Base-by-base conservation (phyloP, 2,888 invertebrate species). In the Torymus auratus region DNA sequence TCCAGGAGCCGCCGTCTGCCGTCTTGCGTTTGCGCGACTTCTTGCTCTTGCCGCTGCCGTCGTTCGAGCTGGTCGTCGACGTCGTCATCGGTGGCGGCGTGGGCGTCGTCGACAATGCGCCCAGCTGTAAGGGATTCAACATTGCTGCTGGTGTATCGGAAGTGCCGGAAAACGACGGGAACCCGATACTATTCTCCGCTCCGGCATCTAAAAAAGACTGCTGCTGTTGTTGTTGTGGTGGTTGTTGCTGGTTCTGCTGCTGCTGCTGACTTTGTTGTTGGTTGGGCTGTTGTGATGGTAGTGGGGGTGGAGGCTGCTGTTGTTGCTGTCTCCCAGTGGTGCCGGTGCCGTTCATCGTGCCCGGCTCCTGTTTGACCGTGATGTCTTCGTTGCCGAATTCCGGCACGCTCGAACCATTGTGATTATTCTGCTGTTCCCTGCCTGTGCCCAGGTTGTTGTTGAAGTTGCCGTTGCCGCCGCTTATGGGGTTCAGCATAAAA, bases 381-480 rank as follows among this genome's bases (percentile, higher is more conserved):
- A 90, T 86, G 60, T 91, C 91, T 4, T 88, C 87, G 23, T 89
- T 89, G 13, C 87, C 87, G 71, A 91, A 91, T 76, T 91, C 91
- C 1, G 91, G 87, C 84, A 90, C 84, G 7, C 88, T 86, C 0
- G 89, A 85, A 11, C 88, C 86, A 28, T 89, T 90, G 67, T 90
- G 91, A 10, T 86, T 86, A 53, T 88, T 90, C 68, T 89, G 90
- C 52, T 86, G 90, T 53, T 86, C 86, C 17, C 88, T 94, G 90
- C 95, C 92, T 86, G 94, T 93, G 88, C 94, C 95, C 90, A 94
- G 93, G 91, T 94, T 94, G 89, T 94, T 93, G 91, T 93, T 95
- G 92, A 94, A 94, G 92, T 92, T 93, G 90, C 92, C 92, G 73
- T 89, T 90, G 80, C 93, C 85, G 87, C 92, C 90, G 82, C 93